Conservation (phyloP, 2,797 vertebrate species). For the Cossypha heuglini region DNA sequence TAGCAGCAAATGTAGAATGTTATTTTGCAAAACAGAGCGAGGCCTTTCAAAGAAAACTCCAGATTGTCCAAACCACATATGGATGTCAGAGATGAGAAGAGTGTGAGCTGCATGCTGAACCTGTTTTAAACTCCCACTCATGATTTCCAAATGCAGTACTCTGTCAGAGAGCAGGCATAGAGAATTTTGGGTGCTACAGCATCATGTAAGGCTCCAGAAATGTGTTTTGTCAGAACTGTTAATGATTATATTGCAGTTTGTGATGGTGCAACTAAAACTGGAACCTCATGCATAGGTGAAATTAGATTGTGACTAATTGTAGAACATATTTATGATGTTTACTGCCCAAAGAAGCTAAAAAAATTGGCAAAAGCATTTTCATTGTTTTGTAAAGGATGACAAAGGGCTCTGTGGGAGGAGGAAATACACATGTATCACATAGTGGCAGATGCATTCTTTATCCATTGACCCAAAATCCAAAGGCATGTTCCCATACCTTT, state of each 20-base stretch:
- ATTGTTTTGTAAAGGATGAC: neutral
- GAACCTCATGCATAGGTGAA: neutral
- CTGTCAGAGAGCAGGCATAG: neutral
- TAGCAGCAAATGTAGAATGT: neutral
- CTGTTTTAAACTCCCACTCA: conserved; percentile 44
- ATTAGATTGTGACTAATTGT: neutral
- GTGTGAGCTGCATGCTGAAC: conserved; percentile 31
- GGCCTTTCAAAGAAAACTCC: conserved; percentile 20
- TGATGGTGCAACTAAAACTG: neutral
- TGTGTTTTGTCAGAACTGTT: neutral
- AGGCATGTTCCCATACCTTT: neutral
- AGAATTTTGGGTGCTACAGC: neutral
- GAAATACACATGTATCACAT: neutral
- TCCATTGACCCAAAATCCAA: neutral
- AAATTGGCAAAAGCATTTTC: neutral
- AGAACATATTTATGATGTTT: neutral
- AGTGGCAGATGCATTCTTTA: neutral
- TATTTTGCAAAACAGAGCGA: neutral
- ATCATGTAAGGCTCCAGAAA: neutral
- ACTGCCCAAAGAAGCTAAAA: neutral
- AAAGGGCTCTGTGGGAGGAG: neutral
- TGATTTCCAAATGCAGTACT: conserved; percentile 23
- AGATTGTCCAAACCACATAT: conserved; percentile 40
- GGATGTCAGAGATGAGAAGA: conserved; percentile 40
- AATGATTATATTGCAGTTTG: neutral